Base-by-base conservation (phyloP, 2,888 invertebrate species). In the Cheilosia vernalis region DNA sequence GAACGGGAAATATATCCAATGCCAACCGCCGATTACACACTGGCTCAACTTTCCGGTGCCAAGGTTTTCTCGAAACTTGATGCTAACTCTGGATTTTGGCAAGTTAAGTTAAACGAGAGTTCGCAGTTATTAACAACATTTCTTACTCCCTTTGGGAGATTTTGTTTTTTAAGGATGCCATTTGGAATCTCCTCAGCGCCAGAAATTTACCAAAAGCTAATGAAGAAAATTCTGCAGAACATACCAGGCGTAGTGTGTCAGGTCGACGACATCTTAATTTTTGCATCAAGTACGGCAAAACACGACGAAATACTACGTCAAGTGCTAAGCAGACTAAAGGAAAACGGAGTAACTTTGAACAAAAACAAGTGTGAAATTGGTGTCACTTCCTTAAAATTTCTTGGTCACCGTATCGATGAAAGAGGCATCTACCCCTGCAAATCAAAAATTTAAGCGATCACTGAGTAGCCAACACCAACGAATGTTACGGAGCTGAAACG, bases 301-400 rank as follows among this genome's bases (percentile, higher is more conserved):
- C 77, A 79, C 27, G 72, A 79, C 15, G n/a, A n/a, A n/a, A 27
- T 27, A n/a, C 7, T 53, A 4, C 27, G 27, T n/a, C 27, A 27
- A 27, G 27, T 53, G 15, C 24, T 17, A 37, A 30, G 3, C 17
- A 51, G 47, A 15, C 40, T 73, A 17, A 30, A 30, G 2, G 67
- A 73, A 15, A 58, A 40, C 0, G 72, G 72, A 15, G 47, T 63
- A 1, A 86, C 81, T 0, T 17, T 86, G 6, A 86, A 77, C 53
- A 55, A 40, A 24, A 37, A 60, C 2, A 86, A 81, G 17, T 86
- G 72, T 24, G 58, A 61, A 30, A 33, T 86, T n/a, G 77, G 73
- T 1, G 51, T 70, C 7, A 49, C 56, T 1, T 40, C 64, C 2
- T 19, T 73, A 44, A 67, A 66, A 27, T 76, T 69, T 70, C 63